These are phyloP conservation scores for Odontomyia ornata DNA, from an alignment of 2,888 invertebrate species.

Conservation along the genomic window DNA sequence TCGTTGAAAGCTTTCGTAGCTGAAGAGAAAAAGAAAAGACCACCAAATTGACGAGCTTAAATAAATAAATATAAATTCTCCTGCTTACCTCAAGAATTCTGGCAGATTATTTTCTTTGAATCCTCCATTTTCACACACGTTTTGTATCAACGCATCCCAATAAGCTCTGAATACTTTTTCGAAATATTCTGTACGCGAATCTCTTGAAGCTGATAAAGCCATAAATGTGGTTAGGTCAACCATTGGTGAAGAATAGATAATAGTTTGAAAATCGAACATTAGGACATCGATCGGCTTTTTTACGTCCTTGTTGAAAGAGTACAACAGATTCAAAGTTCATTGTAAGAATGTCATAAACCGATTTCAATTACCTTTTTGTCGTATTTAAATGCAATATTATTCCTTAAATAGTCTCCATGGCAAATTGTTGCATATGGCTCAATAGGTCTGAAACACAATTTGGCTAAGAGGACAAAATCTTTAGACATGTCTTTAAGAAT, in stretches of 20 bases:
- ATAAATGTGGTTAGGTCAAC: slow-evolving; percentile 59
- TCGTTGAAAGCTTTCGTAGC: slow-evolving; percentile 55
- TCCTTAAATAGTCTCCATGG: slow-evolving; percentile 62
- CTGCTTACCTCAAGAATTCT: slow-evolving; percentile 55
- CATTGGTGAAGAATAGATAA: slow-evolving; percentile 61
- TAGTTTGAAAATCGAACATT: slow-evolving; percentile 64
- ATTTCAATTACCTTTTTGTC: slow-evolving; percentile 39
- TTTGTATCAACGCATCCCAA: slow-evolving; percentile 54
- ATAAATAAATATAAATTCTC: neutral
- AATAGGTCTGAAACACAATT: slow-evolving; percentile 56
- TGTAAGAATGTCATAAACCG: neutral
- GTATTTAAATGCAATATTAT: slow-evolving; percentile 62
- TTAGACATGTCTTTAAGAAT: slow-evolving; percentile 52
- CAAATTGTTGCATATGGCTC: slow-evolving; percentile 60
- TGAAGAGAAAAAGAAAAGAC: slow-evolving; percentile 46
- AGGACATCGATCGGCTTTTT: slow-evolving; percentile 56
- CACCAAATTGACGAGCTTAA: slow-evolving; percentile 1
- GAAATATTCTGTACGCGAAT: slow-evolving; percentile 53
- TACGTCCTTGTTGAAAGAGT: slow-evolving; percentile 47
- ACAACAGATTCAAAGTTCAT: neutral
- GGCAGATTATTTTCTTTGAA: slow-evolving; percentile 53
- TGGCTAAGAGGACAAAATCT: slow-evolving; percentile 52
- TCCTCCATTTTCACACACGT: slow-evolving; percentile 48
- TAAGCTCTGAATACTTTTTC: slow-evolving; percentile 58
- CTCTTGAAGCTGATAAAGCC: slow-evolving; percentile 56